Conservation (phyloP, 2,888 invertebrate genomes). For the Cryptosula pallasiana region DNA sequence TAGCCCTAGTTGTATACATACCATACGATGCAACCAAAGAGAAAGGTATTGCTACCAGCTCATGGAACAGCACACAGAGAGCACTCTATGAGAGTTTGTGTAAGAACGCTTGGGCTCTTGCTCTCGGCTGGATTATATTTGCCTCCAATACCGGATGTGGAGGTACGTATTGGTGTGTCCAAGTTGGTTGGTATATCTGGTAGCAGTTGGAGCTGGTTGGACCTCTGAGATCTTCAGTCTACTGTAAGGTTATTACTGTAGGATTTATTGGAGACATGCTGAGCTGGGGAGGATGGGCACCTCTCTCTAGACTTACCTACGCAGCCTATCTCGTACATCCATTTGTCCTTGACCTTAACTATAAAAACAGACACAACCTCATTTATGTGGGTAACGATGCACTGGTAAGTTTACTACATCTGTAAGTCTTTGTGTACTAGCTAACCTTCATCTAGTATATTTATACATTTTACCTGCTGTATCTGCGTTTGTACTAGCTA, state of each 20-base stretch:
- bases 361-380: conserved; percentile 21
- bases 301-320: conserved; percentile 15
- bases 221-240: no score
- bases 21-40: conserved; percentile 23
- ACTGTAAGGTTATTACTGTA: no score
- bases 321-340: conserved; percentile 23
- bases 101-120: conserved; percentile 26
- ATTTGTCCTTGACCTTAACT: neutral
- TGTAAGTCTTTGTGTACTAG: no score
- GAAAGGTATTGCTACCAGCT: neutral
- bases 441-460: no score
- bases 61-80: neutral
- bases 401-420: conserved; percentile 11
- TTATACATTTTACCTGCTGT: no score
- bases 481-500: no score
- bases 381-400: neutral
- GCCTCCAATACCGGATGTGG: conserved; percentile 26
- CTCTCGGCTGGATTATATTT: conserved; percentile 27
- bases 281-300: conserved; percentile 20
- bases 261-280: conserved; percentile 16
- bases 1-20: neutral
- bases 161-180: conserved; percentile 25
- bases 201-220: no score
- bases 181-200: no score
- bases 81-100: neutral